Evolutionary conservation across 2,888 invertebrate species (phyloP).

Genomic region (Belgica antarctica): DNA sequence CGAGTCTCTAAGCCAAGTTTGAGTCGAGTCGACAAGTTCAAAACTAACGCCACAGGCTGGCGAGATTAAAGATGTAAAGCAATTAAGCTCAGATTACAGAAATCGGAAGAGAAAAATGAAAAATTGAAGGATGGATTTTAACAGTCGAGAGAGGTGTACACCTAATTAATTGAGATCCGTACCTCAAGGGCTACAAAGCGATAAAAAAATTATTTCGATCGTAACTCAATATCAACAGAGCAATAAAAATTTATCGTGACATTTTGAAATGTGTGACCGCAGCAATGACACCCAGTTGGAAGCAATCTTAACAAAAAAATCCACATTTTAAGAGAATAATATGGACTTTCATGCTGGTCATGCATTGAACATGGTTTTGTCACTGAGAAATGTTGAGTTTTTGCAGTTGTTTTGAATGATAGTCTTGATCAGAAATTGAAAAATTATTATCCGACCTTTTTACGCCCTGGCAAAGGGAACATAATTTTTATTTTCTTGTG

Average conservation of each 20-base stretch:
- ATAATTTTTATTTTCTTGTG: background rate
- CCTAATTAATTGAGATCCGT: slow-evolving; percentile 19
- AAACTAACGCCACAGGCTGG: background rate
- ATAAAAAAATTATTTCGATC: slow-evolving; percentile 25
- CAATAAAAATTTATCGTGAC: slow-evolving; percentile 27
- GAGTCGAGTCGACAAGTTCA: background rate
- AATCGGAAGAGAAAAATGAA: background rate
- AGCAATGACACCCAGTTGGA: background rate
- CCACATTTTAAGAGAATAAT: too few species aligned
- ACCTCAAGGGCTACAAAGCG: slow-evolving; percentile 16
- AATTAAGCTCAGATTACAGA: slow-evolving; percentile 4
- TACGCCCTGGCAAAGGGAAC: too few species aligned
- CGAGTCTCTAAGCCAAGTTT: background rate
- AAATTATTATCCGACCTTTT: too few species aligned
- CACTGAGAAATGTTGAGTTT: too few species aligned
- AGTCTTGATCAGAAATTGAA: background rate
- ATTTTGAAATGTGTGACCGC: slow-evolving; percentile 23
- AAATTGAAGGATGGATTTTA: background rate
- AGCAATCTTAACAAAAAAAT: too few species aligned
- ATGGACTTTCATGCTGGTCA: too few species aligned
- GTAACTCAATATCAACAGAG: slow-evolving; percentile 26
- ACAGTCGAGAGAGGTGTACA: background rate
- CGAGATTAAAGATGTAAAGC: background rate
- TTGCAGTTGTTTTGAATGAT: too few species aligned
- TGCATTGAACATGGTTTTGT: too few species aligned